phyloP scores from a whole-genome alignment of 2,888 invertebrate species.

The Pseudococcus jackbeardsleyi region DNA sequence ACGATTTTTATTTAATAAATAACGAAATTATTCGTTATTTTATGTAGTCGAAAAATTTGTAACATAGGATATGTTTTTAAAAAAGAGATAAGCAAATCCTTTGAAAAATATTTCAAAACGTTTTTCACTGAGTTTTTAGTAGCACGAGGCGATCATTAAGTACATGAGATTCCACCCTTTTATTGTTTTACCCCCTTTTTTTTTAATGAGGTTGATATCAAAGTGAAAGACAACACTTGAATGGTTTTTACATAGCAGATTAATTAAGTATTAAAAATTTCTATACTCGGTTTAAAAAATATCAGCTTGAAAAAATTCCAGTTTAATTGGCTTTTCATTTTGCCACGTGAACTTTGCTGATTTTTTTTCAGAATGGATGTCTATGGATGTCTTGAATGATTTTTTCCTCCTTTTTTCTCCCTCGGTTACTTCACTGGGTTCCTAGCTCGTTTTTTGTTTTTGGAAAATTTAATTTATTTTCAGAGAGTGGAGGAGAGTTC shows the following conservation, averaged over 20 bases:
- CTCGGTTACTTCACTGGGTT: no score
- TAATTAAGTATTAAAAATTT: background rate
- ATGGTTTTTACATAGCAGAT: background rate
- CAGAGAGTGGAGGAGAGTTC: no score
- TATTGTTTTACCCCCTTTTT: constrained; percentile 17
- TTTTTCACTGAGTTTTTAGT: constrained; percentile 5
- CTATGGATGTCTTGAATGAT: no score
- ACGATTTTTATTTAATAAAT: background rate
- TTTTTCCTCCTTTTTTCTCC: no score
- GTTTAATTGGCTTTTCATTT: background rate
- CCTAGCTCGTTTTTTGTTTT: no score
- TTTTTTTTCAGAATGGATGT: no score
- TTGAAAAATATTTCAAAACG: background rate
- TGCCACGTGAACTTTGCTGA: background rate
- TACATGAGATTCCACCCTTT: background rate
- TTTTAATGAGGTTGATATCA: constrained; percentile 29
- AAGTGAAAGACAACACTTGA: constrained; percentile 40
- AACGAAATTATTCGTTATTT: no score
- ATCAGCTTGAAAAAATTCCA: background rate
- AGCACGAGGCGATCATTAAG: constrained; percentile 16
- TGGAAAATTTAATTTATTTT: no score
- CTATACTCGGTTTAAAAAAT: background rate
- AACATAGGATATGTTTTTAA: constrained; percentile 45
- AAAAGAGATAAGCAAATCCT: background rate
- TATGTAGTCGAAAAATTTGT: background rate